Conservation (phyloP, 2,113 vertebrate species). For the Toxotes chatareus region DNA sequence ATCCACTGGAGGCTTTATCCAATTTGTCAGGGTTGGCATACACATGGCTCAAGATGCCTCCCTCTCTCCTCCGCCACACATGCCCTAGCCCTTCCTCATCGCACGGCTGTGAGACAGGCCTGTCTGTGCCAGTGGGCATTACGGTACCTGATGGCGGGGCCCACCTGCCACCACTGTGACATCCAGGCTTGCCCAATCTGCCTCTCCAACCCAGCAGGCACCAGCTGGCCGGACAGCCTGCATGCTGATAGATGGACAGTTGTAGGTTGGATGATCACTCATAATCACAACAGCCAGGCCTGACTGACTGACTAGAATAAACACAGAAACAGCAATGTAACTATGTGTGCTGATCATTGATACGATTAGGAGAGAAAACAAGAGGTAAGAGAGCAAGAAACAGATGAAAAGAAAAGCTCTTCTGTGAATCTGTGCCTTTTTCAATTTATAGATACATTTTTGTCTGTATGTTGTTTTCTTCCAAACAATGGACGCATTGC, state of each 20-base stretch:
- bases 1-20: conserved; percentile 69
- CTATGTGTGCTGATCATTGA: conserved; percentile 19
- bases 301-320: conserved; percentile 47
- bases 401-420: neutral
- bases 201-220: conserved; percentile 58
- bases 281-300: conserved; percentile 54
- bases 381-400: neutral
- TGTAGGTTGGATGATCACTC: conserved; percentile 56
- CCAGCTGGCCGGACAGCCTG: conserved; percentile 76
- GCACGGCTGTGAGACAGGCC: conserved; percentile 29
- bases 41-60: conserved; percentile 49
- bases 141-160: conserved; percentile 62
- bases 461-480: neutral
- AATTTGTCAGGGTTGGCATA: conserved; percentile 74
- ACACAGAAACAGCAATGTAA: conserved; percentile 19
- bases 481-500: neutral
- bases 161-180: conserved; percentile 71
- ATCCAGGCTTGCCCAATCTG: conserved; percentile 60
- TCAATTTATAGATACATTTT: neutral
- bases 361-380: neutral
- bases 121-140: conserved; percentile 66
- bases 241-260: conserved; percentile 67
- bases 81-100: conserved; percentile 7
- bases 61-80: conserved; percentile 27
- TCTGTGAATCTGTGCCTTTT: conserved; percentile 1